Conservation (phyloP, 2,113 vertebrate species). For the Bambusicola thoracicus region DNA sequence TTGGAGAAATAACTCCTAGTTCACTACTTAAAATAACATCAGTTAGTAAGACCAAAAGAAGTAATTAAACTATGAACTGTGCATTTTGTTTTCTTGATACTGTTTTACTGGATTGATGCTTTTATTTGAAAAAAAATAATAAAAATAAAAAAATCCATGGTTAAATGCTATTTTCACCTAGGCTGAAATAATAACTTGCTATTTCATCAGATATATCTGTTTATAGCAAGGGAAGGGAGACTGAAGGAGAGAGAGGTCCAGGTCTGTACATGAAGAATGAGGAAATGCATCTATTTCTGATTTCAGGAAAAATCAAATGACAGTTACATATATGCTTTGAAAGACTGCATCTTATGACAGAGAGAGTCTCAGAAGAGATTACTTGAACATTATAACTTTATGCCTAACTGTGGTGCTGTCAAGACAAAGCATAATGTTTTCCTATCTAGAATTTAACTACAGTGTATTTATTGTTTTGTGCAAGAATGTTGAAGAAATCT, state of each 20-base stretch:
- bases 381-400: slow-evolving; percentile 44
- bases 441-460: slow-evolving; percentile 24
- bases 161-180: background rate
- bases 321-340: background rate
- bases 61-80: background rate
- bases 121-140: background rate
- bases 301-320: background rate
- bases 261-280: background rate
- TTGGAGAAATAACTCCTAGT: background rate
- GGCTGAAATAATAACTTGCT: background rate
- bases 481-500: slow-evolving; percentile 30
- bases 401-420: slow-evolving; percentile 9
- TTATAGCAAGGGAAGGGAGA: background rate
- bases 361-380: slow-evolving; percentile 24
- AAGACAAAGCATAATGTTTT: slow-evolving; percentile 37
- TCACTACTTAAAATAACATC: background rate
- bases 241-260: background rate
- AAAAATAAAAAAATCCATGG: background rate
- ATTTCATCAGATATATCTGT: background rate
- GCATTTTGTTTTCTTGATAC: background rate
- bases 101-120: background rate
- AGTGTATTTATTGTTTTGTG: slow-evolving; percentile 47
- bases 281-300: background rate
- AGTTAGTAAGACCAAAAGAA: background rate
- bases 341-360: background rate